These are phyloP conservation scores for Polia nebulosa DNA, from an alignment of 2,888 invertebrate species.

Conservation along the genomic window DNA sequence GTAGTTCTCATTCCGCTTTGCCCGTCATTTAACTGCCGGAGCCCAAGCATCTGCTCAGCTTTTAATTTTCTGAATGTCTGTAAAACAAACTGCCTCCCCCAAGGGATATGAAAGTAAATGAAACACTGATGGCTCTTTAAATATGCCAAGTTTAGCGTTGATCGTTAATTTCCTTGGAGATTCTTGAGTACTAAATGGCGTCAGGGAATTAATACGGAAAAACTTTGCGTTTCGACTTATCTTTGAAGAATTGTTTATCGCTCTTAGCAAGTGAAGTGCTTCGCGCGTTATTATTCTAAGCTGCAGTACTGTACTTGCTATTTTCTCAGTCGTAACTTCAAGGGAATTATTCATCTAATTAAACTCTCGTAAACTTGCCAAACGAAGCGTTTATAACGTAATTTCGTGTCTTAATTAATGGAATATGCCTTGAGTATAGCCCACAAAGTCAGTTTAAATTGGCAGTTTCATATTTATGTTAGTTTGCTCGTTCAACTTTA, in stretches of 20 bases:
- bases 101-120: slow-evolving; percentile 74
- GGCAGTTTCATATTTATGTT: slow-evolving; percentile 8
- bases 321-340: slow-evolving; percentile 46
- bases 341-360: slow-evolving; percentile 43
- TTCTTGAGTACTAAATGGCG: slow-evolving; percentile 70
- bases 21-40: slow-evolving; percentile 61
- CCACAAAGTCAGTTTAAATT: slow-evolving; percentile 15
- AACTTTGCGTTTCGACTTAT: slow-evolving; percentile 56
- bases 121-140: slow-evolving; percentile 77
- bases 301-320: slow-evolving; percentile 17
- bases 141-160: slow-evolving; percentile 75
- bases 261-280: slow-evolving; percentile 24
- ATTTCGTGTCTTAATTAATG: slow-evolving; percentile 37
- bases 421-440: slow-evolving; percentile 18
- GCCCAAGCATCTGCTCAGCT: slow-evolving; percentile 68
- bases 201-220: slow-evolving; percentile 67
- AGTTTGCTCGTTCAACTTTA: neutral
- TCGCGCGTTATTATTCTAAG: slow-evolving; percentile 29
- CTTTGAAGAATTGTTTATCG: slow-evolving; percentile 56
- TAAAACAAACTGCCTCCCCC: slow-evolving; percentile 71
- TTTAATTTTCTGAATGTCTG: slow-evolving; percentile 76
- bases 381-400: slow-evolving; percentile 35
- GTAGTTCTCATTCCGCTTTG: slow-evolving; percentile 64
- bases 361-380: slow-evolving; percentile 40
- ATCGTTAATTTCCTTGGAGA: slow-evolving; percentile 80